Conservation (phyloP, 2,888 invertebrate species). For the Drosophila borborema region DNA sequence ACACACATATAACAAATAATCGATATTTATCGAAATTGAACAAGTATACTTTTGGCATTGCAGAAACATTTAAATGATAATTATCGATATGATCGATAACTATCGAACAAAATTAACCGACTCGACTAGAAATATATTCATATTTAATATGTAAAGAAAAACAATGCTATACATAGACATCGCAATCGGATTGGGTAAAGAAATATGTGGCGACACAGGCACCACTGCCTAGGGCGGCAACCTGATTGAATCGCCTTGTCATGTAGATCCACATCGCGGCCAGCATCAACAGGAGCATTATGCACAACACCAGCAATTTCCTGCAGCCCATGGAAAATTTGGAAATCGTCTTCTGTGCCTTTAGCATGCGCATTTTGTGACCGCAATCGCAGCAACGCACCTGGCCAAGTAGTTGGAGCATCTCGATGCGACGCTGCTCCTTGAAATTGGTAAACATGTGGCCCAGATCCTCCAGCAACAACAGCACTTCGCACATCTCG, state of each 20-base stretch:
- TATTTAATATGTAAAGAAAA: background rate
- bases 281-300: slow-evolving; percentile 44
- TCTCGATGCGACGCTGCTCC: slow-evolving; percentile 36
- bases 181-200: slow-evolving; percentile 57
- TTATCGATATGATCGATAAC: background rate
- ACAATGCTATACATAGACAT: slow-evolving; percentile 7
- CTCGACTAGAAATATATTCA: background rate
- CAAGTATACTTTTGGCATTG: too few relatives aligned
- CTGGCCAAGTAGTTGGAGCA: slow-evolving; percentile 46
- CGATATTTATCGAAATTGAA: background rate
- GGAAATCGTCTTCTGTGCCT: background rate
- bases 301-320: slow-evolving; percentile 7
- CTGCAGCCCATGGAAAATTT: rapidly evolving
- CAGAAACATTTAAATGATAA: too few relatives aligned
- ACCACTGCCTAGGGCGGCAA: slow-evolving; percentile 53
- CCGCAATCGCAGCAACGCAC: slow-evolving; percentile 65
- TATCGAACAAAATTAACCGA: background rate
- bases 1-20: background rate
- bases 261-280: slow-evolving; percentile 36
- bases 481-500: slow-evolving; percentile 59
- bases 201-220: slow-evolving; percentile 56
- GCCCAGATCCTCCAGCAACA: slow-evolving; percentile 49
- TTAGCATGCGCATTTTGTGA: slow-evolving; percentile 46
- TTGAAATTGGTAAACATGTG: slow-evolving; percentile 52
- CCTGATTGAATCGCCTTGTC: slow-evolving; percentile 53